Evolutionary conservation across 2,797 vertebrate genomes (phyloP).

Genomic region (Pelobates cultripes): DNA sequence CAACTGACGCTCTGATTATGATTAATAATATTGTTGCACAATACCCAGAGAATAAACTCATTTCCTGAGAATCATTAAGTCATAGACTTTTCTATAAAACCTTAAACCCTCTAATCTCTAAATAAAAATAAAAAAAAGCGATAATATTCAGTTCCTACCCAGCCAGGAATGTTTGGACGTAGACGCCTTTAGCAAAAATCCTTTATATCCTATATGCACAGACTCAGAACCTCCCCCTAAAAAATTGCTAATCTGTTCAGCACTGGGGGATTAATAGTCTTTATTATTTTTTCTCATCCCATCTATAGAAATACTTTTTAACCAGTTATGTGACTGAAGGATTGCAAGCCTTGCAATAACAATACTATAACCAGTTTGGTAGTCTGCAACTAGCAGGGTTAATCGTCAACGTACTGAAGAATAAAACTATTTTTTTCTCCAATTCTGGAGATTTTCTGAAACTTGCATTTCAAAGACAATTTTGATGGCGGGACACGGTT

Average conservation of each 20-base stretch:
- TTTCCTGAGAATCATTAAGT: constrained; percentile 23
- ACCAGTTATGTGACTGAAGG: not conserved
- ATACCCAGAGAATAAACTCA: constrained; percentile 11
- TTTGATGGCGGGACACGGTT: not conserved
- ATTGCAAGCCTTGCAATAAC: not conserved
- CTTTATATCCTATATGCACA: constrained; percentile 3
- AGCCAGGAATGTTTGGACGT: constrained; percentile 8
- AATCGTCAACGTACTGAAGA: too few species aligned
- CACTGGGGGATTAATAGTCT: constrained; percentile 34
- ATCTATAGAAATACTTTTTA: not conserved
- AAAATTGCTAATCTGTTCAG: constrained; percentile 28
- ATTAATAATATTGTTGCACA: not conserved
- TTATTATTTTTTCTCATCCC: not conserved
- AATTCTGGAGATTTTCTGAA: not conserved
- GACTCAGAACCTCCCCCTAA: constrained; percentile 4
- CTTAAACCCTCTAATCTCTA: constrained; percentile 20
- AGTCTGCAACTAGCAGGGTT: too few species aligned
- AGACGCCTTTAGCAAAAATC: not conserved
- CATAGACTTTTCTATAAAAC: constrained; percentile 3
- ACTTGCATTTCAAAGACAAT: not conserved
- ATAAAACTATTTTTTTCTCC: not conserved
- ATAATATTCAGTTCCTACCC: constrained; percentile 4
- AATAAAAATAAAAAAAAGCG: constrained; percentile 5
- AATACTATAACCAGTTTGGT: not conserved
- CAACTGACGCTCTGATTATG: not conserved